These are phyloP conservation scores for Lethrus apterus DNA, from an alignment of 1,140 invertebrate genomes.

Conservation along the genomic window DNA sequence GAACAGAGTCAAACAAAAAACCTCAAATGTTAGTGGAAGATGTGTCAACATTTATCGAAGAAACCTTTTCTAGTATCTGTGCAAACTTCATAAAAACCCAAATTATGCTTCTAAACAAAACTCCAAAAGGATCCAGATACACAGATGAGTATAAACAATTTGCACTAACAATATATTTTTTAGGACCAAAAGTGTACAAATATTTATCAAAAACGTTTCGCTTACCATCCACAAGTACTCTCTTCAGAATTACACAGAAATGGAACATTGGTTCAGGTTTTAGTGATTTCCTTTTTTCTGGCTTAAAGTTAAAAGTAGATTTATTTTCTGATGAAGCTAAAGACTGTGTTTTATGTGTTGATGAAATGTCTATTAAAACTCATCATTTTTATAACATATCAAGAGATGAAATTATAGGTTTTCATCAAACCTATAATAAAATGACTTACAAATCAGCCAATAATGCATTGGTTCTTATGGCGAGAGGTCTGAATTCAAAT, in stretches of 20 bases:
- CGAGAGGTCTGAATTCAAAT: conserved; percentile 23
- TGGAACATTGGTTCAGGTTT: conserved; percentile 6
- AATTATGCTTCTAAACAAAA: too few species aligned
- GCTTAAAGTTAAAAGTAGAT: background rate
- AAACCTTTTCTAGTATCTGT: too few species aligned
- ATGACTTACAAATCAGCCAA: conserved; percentile 5
- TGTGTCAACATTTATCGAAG: too few species aligned
- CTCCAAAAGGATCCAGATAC: background rate
- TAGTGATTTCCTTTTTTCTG: conserved; percentile 5
- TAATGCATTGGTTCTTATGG: conserved; percentile 15
- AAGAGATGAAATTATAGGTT: conserved; percentile 11
- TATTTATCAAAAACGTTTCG: conserved; percentile 7
- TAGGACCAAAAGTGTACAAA: conserved; percentile 10
- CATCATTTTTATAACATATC: conserved; percentile 2
- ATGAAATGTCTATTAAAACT: conserved; percentile 10
- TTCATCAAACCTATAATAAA: background rate
- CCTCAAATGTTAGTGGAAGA: too few species aligned
- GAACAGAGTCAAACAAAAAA: too few species aligned
- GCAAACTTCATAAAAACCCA: too few species aligned
- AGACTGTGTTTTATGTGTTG: conserved; percentile 8
- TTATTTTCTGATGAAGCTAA: background rate
- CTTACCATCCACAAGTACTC: conserved; percentile 5
- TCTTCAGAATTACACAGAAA: background rate
- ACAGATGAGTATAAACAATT: conserved; percentile 12
- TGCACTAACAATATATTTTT: conserved; percentile 12